phyloP scores from a whole-genome alignment of 2,113 vertebrate species.

The Phocoena sinus region DNA sequence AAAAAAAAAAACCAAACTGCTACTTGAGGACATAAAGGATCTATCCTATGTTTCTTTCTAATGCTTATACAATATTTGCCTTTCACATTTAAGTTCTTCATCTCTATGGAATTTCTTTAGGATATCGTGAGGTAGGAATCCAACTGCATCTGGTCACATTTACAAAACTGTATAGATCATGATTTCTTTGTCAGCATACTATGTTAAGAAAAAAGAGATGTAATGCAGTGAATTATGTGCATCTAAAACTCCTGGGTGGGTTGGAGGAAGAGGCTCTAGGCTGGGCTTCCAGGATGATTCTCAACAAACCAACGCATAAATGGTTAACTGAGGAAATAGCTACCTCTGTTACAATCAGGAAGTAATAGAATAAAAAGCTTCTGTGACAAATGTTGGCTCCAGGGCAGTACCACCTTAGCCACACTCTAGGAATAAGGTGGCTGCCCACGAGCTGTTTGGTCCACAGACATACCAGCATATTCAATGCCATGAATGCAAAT shows the following conservation, averaged over 20 bases:
- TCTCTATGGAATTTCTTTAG: background rate
- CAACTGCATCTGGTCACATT: background rate
- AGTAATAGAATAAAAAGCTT: background rate
- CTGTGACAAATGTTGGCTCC: background rate
- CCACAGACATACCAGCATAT: background rate
- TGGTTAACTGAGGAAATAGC: background rate
- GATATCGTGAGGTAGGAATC: background rate
- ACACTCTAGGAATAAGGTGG: background rate
- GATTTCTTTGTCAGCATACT: background rate
- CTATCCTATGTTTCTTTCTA: background rate
- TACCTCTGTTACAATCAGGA: background rate
- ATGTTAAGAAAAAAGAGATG: background rate
- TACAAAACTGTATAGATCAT: background rate
- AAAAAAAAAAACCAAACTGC: background rate
- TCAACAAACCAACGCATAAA: background rate
- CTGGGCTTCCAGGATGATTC: background rate
- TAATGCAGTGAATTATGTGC: background rate
- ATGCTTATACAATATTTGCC: background rate
- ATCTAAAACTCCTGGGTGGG: background rate
- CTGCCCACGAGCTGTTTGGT: background rate
- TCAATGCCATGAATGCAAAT: background rate
- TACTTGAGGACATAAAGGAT: background rate
- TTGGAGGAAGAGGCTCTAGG: background rate
- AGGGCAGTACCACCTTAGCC: background rate
- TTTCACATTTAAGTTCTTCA: background rate